These are phyloP conservation scores for Andrena camellia DNA, from an alignment of 2,888 invertebrate genomes.

Conservation along the genomic window DNA sequence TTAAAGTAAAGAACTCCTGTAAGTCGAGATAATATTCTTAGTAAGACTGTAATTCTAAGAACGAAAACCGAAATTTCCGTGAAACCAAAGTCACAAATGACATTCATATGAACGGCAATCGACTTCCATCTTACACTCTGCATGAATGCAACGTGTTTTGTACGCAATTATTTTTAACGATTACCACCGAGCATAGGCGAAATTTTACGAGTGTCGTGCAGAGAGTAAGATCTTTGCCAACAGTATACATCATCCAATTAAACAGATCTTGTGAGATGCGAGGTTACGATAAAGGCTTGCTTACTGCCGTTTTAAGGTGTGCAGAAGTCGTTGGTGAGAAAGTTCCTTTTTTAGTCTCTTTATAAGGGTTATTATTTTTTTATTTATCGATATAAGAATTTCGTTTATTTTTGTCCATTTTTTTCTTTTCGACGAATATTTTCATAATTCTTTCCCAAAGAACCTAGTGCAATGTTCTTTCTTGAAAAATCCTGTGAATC, in stretches of 20 bases:
- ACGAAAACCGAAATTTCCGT: conserved; percentile 41
- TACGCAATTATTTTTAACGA: conserved; percentile 65
- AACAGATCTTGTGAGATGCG: conserved; percentile 41
- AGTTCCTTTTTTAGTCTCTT: conserved; percentile 67
- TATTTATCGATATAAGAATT: conserved; percentile 55
- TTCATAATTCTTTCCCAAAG: conserved; percentile 51
- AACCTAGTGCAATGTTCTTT: conserved; percentile 50
- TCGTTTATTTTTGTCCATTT: conserved; percentile 24
- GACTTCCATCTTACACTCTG: conserved; percentile 49
- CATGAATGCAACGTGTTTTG: conserved; percentile 59
- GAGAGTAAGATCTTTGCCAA: conserved; percentile 66
- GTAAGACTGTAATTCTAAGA: conserved; percentile 78
- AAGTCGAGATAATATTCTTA: conserved; percentile 69
- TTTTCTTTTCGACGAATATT: conserved; percentile 39
- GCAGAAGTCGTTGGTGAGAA: conserved; percentile 70
- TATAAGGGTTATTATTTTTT: conserved; percentile 48
- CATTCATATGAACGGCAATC: conserved; percentile 46
- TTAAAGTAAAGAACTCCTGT: conserved; percentile 71
- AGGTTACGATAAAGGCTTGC: conserved; percentile 68
- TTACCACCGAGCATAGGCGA: conserved; percentile 34
- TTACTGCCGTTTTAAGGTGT: conserved; percentile 79
- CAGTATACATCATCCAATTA: conserved; percentile 54
- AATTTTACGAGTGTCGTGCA: conserved; percentile 62
- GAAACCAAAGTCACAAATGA: conserved; percentile 43
- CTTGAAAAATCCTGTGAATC: conserved; percentile 69